Evolutionary conservation across 2,113 vertebrate species (phyloP).

Genomic region (Seriola dumerili): DNA sequence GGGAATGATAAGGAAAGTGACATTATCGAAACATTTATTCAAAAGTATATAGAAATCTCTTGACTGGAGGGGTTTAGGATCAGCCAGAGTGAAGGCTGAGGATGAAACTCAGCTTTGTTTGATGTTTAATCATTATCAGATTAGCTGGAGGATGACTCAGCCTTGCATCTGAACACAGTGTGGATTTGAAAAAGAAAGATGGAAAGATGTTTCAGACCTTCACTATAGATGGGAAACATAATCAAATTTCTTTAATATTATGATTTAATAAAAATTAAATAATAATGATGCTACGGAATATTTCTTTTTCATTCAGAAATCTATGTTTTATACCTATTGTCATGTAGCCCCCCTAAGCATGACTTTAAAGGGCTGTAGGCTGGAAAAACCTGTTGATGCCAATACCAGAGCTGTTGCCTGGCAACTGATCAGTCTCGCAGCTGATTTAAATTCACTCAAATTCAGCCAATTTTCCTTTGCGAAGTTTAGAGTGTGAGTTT

Average conservation of each 20-base stretch:
- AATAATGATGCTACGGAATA: not conserved
- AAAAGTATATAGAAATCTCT: not conserved
- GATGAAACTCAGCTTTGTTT: slow-evolving; percentile 16
- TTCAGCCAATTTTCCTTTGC: slow-evolving; percentile 35
- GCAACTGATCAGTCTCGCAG: slow-evolving; percentile 61
- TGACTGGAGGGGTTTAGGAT: slow-evolving; percentile 7
- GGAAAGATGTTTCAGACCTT: not conserved
- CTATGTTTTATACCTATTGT: not conserved
- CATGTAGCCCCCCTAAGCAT: not conserved
- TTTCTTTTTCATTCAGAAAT: slow-evolving; percentile 14
- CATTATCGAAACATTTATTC: slow-evolving; percentile 23
- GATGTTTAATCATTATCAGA: slow-evolving; percentile 42
- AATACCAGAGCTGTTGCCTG: slow-evolving; percentile 66
- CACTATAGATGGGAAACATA: not conserved
- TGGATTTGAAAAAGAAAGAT: slow-evolving; percentile 1
- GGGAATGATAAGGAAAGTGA: not conserved
- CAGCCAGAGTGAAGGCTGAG: not conserved
- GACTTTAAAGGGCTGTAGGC: slow-evolving; percentile 14
- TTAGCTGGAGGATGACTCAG: slow-evolving; percentile 49
- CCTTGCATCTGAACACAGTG: not conserved
- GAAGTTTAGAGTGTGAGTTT: slow-evolving; percentile 30
- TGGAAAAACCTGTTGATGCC: slow-evolving; percentile 53
- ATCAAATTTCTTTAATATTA: not conserved
- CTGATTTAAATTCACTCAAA: slow-evolving; percentile 46
- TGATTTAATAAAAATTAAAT: not conserved